phyloP scores from a whole-genome alignment of 2,113 vertebrate genomes.

The Tenrec ecaudatus region DNA sequence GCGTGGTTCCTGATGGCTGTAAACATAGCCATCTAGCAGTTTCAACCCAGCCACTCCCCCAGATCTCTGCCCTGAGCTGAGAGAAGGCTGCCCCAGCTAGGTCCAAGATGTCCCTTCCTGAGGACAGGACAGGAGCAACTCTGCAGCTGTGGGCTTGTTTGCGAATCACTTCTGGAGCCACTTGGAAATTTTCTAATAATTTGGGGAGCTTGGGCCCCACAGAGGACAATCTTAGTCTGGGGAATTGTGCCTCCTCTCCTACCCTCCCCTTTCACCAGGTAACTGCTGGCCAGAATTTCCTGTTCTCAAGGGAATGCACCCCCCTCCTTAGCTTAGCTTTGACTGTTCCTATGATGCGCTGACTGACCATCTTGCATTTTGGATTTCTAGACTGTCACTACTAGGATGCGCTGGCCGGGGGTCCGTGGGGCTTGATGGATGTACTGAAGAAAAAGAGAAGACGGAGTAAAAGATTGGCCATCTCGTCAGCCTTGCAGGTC shows the following conservation, averaged over 20 bases:
- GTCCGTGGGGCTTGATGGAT: not conserved
- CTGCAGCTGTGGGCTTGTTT: too few relatives aligned
- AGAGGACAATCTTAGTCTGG: not conserved
- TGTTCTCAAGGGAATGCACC: accelerated
- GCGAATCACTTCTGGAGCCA: not conserved
- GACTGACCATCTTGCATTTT: accelerated
- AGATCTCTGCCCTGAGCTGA: accelerated
- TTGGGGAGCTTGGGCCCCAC: not conserved
- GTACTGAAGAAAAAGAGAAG: too few relatives aligned
- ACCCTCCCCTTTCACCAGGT: not conserved
- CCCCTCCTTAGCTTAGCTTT: accelerated
- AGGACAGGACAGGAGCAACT: too few relatives aligned
- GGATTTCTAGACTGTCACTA: slow-evolving; percentile 67
- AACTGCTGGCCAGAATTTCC: accelerated
- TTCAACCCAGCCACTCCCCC: accelerated
- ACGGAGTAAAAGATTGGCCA: not conserved
- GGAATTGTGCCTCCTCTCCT: not conserved
- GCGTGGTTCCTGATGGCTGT: accelerated
- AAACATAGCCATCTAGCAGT: not conserved
- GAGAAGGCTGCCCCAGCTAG: too few relatives aligned
- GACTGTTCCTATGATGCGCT: not conserved
- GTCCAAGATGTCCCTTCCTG: too few relatives aligned
- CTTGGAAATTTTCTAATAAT: not conserved
- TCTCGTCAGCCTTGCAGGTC: accelerated
- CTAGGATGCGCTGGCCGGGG: not conserved